Evolutionary conservation across 2,113 vertebrate genomes (phyloP), one percentile per base, ranked within the genome.

Genomic region (Copsychus sechellarum): DNA sequence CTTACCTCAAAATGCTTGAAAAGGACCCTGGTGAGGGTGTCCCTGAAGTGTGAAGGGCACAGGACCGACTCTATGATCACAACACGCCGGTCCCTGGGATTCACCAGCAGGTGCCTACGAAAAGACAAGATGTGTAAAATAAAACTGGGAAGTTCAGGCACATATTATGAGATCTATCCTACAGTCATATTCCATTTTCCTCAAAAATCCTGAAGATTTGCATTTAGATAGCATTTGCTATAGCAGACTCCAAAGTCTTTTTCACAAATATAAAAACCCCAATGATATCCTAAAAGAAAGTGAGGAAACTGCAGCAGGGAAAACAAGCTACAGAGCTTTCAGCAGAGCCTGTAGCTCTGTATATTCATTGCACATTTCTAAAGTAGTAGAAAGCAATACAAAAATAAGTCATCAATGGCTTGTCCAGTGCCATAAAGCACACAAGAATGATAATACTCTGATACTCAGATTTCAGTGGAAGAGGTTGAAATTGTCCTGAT

Each of bases 1-100:
- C 1, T 1, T 97, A 99, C 99, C 99, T 99, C 99, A 98, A 99
- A 99, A 94, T 99, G 99, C 92, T 99, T 99, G 98, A 99, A 99
- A 83, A 99, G 99, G 94, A 99, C 99, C 71, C 98, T 99, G 58
- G 99, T 98, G 88, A 99, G 98, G 0, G 99, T 99, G 95, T 99
- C 99, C 95, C 99, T 98, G 98, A 99, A 99, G 98, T 99, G 99
- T 8, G 99, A 99, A 19, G 99, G 99, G 90, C 99, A 99, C 71
- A 99, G 97, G 56, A 99, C 98, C 2, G 99, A 99, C 92, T 99
- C 99, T 33, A 99, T 98, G 86, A 99, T 97, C 87, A 99, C 99
- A 96, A 99, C 99, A 67, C 99, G 99, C 67, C 99, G 98, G 97
- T 99, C 99, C 93, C 99, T 98, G 88, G 99, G 99, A 92, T 99